Conservation (phyloP, 2,113 vertebrate genomes). For the Recurvirostra avosetta region DNA sequence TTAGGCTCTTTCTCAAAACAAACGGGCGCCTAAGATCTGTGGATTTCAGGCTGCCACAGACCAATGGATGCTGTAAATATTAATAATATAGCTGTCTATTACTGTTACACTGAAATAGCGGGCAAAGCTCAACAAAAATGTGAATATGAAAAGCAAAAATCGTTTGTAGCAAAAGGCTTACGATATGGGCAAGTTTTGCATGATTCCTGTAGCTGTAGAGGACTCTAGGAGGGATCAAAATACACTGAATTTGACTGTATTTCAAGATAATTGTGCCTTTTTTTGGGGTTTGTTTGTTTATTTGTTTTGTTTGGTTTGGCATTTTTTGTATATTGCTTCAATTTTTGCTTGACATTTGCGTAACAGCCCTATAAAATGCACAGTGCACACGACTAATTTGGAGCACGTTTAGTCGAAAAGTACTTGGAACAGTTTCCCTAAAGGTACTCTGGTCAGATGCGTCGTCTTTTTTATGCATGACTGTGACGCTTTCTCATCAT, state of each 20-base stretch:
- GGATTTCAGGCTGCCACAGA: neutral
- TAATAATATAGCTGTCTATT: neutral
- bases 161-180: neutral
- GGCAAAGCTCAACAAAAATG: neutral
- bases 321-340: neutral
- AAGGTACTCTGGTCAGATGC: neutral
- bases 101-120: neutral
- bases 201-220: neutral
- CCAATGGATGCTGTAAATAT: neutral
- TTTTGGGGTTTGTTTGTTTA: neutral
- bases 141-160: neutral
- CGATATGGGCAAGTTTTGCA: neutral
- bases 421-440: neutral
- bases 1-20: neutral
- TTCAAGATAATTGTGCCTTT: neutral
- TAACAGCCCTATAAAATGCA: neutral
- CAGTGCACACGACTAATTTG: neutral
- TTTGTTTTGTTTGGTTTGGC: too few species aligned
- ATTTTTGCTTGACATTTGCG: neutral
- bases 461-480: neutral
- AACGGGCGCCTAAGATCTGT: neutral
- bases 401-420: neutral
- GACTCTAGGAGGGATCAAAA: neutral
- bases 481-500: neutral
- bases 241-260: neutral